Conservation (phyloP, 2,888 invertebrate species). For the Seira sanloemensis region DNA sequence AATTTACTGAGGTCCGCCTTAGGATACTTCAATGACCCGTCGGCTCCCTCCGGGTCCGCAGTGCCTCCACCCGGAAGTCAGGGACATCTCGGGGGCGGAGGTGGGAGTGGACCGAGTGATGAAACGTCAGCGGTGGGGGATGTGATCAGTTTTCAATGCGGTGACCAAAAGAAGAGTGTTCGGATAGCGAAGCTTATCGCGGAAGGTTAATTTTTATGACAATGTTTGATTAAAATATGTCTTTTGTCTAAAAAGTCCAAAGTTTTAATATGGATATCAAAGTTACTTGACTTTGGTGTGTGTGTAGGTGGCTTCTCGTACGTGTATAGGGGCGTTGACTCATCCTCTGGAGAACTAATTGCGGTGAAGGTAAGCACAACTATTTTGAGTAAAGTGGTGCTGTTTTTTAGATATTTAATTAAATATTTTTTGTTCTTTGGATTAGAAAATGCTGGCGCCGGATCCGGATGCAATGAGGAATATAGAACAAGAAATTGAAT, state of each 20-base stretch:
- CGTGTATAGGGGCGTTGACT: constrained; percentile 69
- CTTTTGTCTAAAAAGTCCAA: background rate
- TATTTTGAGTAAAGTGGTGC: background rate
- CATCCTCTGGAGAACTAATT: constrained; percentile 57
- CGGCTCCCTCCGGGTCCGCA: constrained; percentile 7
- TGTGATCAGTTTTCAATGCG: constrained; percentile 57
- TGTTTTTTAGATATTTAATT: background rate
- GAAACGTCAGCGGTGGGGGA: constrained; percentile 51
- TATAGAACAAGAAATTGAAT: constrained; percentile 69
- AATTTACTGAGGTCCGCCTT: constrained; percentile 69
- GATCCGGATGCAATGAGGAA: constrained; percentile 64
- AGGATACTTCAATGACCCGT: constrained; percentile 62
- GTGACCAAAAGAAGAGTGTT: constrained; percentile 53
- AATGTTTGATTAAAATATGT: no score
- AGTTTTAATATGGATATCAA: background rate
- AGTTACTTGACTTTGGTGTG: background rate
- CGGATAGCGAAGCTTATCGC: constrained; percentile 65
- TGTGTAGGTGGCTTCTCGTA: constrained; percentile 71
- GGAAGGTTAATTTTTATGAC: no score
- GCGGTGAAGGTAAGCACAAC: constrained; percentile 67
- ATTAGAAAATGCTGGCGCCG: constrained; percentile 70
- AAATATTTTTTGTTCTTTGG: constrained; percentile 7
- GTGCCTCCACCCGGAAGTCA: constrained; percentile 4
- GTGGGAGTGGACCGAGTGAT: constrained; percentile 31
- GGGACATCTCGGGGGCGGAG: background rate